These are phyloP conservation scores for Tryphoninae sp. DNA, from an alignment of 2,888 invertebrate species.

Conservation along the genomic window DNA sequence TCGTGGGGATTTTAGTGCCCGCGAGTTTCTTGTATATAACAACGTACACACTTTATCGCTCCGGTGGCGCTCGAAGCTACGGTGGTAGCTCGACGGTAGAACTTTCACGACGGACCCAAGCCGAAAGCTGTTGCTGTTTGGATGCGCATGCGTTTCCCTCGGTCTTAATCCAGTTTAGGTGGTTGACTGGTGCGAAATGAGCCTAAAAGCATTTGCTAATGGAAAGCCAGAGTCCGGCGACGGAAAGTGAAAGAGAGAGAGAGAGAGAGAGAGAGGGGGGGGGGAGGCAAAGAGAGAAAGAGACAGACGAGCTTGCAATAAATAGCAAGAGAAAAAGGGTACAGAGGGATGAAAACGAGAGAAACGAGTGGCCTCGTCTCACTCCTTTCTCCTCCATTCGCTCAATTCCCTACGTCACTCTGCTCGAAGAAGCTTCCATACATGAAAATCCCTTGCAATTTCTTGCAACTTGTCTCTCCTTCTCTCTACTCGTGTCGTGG, in stretches of 20 bases:
- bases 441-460: conserved; percentile 7
- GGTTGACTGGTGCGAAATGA: conserved; percentile 53
- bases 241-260: conserved; percentile 30
- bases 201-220: conserved; percentile 68
- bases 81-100: conserved; percentile 17
- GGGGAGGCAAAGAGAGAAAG: conserved; percentile 35
- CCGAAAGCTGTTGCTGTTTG: conserved; percentile 26
- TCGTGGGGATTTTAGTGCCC: conserved; percentile 24
- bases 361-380: conserved; percentile 38
- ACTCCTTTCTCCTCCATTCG: conserved; percentile 34
- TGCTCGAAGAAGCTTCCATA: neutral
- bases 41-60: conserved; percentile 23
- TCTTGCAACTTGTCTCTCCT: neutral
- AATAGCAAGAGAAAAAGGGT: conserved; percentile 43
- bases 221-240: conserved; percentile 55
- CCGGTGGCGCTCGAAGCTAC: conserved; percentile 29
- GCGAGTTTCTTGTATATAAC: neutral
- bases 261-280: conserved; percentile 24
- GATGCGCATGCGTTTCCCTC: conserved; percentile 28
- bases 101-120: conserved; percentile 43
- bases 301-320: conserved; percentile 46
- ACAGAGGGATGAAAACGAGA: conserved; percentile 25
- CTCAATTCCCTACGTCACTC: neutral
- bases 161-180: conserved; percentile 56
- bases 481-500: conserved; percentile 2